phyloP scores from a whole-genome alignment of 2,113 vertebrate genomes.

The Amphiprion percula region DNA sequence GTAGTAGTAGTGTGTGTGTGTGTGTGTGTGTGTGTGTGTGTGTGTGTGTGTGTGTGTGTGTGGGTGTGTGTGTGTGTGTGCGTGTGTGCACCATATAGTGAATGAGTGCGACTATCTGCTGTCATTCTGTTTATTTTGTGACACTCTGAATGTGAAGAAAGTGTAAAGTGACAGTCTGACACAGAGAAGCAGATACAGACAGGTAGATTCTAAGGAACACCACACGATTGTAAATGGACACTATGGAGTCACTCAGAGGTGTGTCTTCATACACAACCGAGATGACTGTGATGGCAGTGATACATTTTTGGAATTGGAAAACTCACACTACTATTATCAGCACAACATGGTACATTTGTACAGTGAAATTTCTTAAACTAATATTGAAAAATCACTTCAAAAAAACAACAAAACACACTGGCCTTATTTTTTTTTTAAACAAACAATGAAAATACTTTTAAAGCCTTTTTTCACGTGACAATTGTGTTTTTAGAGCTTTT shows the following conservation, averaged over 20 bases:
- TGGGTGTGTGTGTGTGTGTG: slow-evolving; percentile 9
- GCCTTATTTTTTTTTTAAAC: not conserved
- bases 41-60: slow-evolving; percentile 16
- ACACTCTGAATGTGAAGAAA: slow-evolving; percentile 35
- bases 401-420: not conserved
- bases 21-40: slow-evolving; percentile 27
- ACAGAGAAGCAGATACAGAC: slow-evolving; percentile 22
- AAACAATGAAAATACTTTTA: slow-evolving; percentile 12
- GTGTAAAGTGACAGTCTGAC: slow-evolving; percentile 49
- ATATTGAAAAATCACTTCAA: not conserved
- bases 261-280: not conserved
- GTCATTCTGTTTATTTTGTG: slow-evolving; percentile 47
- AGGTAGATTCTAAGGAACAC: slow-evolving; percentile 13
- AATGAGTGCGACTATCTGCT: slow-evolving; percentile 40
- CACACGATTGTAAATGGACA: slow-evolving; percentile 18
- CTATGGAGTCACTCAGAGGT: not conserved
- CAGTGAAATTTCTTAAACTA: not conserved
- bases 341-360: no score
- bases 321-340: no score
- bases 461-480: slow-evolving; percentile 12
- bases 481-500: slow-evolving; percentile 45
- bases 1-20: slow-evolving; percentile 7
- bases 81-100: slow-evolving; percentile 16
- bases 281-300: not conserved
- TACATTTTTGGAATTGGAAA: no score